Conservation (phyloP, 2,888 invertebrate species). For the Acrocyrtus sp. region DNA sequence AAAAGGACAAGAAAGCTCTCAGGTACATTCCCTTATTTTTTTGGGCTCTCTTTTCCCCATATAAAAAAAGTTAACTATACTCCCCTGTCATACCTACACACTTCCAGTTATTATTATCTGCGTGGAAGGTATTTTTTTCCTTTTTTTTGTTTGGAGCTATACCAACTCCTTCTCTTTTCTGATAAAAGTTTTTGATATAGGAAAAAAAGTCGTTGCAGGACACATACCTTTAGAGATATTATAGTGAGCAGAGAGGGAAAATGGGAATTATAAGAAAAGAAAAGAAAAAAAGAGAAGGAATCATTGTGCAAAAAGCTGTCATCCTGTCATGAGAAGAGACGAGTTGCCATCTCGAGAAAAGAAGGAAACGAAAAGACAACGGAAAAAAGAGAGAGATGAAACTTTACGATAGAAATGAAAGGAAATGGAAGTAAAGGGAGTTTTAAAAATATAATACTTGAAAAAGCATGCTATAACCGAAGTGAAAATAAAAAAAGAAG, state of each 20-base stretch:
- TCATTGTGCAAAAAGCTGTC: constrained; percentile 58
- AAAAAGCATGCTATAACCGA: no score
- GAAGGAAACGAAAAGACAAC: constrained; percentile 54
- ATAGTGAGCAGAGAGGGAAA: no score
- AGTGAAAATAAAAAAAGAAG: constrained; percentile 38
- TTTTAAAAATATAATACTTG: no score
- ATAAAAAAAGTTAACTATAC: background rate
- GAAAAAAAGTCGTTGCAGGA: background rate
- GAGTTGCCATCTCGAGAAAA: constrained; percentile 54
- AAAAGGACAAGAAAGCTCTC: constrained; percentile 11
- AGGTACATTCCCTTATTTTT: constrained; percentile 15
- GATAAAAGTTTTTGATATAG: background rate
- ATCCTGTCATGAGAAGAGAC: constrained; percentile 60
- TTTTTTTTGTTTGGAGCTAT: constrained; percentile 21
- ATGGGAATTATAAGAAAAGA: constrained; percentile 50
- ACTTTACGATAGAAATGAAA: constrained; percentile 55
- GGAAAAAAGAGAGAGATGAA: constrained; percentile 51
- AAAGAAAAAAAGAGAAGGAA: constrained; percentile 53
- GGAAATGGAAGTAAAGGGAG: constrained; percentile 45
- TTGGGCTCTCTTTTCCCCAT: no score
- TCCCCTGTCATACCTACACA: background rate
- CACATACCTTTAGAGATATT: constrained; percentile 1
- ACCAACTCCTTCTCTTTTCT: no score
- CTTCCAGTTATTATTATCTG: constrained; percentile 7
- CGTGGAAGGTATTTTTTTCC: constrained; percentile 3